Evolutionary conservation across 2,113 vertebrate genomes (phyloP), one percentile per base, ranked within the genome.

Genomic region (Agelaius tricolor): DNA sequence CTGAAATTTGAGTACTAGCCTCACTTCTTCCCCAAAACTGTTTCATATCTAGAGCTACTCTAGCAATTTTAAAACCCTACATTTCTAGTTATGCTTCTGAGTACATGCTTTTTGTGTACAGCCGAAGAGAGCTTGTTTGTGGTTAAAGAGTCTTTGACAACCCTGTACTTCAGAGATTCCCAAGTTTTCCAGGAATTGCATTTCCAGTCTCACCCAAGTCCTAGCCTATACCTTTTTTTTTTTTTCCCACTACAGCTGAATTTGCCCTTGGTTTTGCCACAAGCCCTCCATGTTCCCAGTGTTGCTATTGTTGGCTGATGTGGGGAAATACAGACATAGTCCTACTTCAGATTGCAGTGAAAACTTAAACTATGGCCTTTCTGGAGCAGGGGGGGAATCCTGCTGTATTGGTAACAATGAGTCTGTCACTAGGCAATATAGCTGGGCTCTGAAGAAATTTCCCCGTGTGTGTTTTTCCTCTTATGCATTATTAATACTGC

Each of bases 401-500:
- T 80, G 26, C 31, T 2, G 0, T 58, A 69, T 83, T 78, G 52
- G 20, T 76, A 91, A 58, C 58, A 33, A 54, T 52, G 66, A 83
- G 21, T 63, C 66, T 77, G 46, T 90, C 85, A 69, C 75, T 66
- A 65, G n/a, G 78, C 54, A n/a, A 23, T 93, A 68, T 75, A 89
- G 21, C 65, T 72, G 33, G 65, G 14, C 65, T 78, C 52, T 68
- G 44, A 82, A 95, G 75, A 90, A 89, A 82, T 87, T 78, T 89
- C 49, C 39, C 17, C 65, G 6, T 55, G 11, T 84, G 27, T 89
- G 17, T 79, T 96, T 95, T 83, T 39, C 37, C 5, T 69, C 33
- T 80, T 91, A 73, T 87, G 33, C 62, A 95, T 96, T 94, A 94
- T 93, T 95, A 89, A 95, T 74, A 27, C 33, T 80, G 71, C 78